Evolutionary conservation across 2,888 invertebrate genomes (phyloP), one percentile per base, ranked within the genome.

Genomic region (Leptogaster cylindrica): DNA sequence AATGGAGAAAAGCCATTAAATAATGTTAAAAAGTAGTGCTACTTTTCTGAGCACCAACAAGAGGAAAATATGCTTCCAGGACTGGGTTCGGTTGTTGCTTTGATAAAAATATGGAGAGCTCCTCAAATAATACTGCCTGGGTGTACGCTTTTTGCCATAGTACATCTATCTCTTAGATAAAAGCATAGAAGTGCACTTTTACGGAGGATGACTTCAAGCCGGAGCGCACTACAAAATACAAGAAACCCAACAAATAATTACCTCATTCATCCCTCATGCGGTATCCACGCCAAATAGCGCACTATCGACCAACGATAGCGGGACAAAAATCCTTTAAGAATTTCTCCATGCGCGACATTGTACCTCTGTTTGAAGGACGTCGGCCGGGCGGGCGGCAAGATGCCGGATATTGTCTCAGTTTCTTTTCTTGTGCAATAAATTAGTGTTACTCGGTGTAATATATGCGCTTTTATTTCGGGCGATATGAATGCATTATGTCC

Each of bases 91-190:
- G 55, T 55, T 55, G 55, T 55, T 55, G 55, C 55, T 55, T 55
- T 55, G 55, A 55, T 55, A 55, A 55, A 55, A 55, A 55, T 55
- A 55, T 55, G 55, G 55, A 36, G 36, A 55, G 39, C 10, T 36
- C 39, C 55, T 55, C 55, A 55, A 55, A 55, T 55, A 55, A 55
- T 55, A 55, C 55, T n/a, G 55, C 20, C 55, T 18, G 55, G 23
- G 18, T 33, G 39, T 23, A 55, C 23, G 36, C 55, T 44, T 61
- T 61, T 61, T 61, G 44, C 28, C 44, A 12, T 16, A 61, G 44
- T 61, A 28, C 61, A 61, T 61, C 44, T 61, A 41, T 61, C 44
- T 61, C 44, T 27, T 61, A 61, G 61, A 61, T 61, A 61, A 61
- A 61, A 61, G 61, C 61, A 44, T 44, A 44, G 61, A 44, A 61